These are phyloP conservation scores for Ia io DNA, from an alignment of 2,113 vertebrate species.

Conservation along the genomic window DNA sequence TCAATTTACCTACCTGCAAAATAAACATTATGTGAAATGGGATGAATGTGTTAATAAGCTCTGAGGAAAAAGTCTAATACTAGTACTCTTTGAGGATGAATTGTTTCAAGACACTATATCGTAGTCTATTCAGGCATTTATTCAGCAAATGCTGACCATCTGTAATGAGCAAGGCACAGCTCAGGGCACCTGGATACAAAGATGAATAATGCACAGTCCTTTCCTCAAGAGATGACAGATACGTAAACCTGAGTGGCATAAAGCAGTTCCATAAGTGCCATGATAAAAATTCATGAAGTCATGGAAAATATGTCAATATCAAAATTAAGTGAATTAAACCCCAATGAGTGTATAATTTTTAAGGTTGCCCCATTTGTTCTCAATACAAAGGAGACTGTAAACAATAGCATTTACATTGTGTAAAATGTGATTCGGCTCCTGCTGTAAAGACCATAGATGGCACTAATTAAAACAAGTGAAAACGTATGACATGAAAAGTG, in stretches of 20 bases:
- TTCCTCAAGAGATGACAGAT: not conserved
- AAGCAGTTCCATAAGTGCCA: not conserved
- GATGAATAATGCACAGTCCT: not conserved
- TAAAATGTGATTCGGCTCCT: not conserved
- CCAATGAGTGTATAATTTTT: not conserved
- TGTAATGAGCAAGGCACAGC: not conserved
- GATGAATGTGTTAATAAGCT: slow-evolving; percentile 5
- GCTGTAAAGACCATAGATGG: not conserved
- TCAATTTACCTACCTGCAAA: slow-evolving; percentile 6
- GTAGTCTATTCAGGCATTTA: not conserved
- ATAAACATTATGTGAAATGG: not conserved
- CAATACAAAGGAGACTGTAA: rapidly evolving
- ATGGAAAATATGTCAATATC: not conserved
- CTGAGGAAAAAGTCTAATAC: not conserved
- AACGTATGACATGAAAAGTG: not conserved
- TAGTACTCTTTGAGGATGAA: not conserved
- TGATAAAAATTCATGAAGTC: not conserved
- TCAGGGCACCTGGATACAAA: not conserved
- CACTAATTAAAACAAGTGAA: slow-evolving; percentile 40
- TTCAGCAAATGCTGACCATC: not conserved
- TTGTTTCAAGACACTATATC: not conserved
- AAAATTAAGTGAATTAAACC: slow-evolving; percentile 12
- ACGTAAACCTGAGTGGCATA: not conserved
- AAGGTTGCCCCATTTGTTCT: not conserved
- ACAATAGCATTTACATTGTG: not conserved